Conservation (phyloP, 2,113 vertebrate species). For the Pithys albifrons region DNA sequence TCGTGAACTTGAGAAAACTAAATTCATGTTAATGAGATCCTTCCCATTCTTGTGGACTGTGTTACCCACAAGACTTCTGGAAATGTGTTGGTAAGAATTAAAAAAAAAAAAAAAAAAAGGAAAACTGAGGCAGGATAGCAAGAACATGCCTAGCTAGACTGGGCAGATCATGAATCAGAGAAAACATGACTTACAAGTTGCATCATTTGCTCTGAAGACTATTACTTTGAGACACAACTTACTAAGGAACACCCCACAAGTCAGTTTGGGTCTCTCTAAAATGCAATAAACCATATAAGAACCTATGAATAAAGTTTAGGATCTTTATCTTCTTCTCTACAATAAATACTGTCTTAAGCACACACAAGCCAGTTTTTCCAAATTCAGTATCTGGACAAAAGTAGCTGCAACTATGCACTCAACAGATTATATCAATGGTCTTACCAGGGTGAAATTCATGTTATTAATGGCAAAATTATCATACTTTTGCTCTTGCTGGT, state of each 20-base stretch:
- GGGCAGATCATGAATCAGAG: not conserved
- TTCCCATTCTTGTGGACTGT: not conserved
- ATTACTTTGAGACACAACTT: not conserved
- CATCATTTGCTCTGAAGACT: not conserved
- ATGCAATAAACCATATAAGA: not conserved
- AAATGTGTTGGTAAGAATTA: not conserved
- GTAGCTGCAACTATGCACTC: not conserved
- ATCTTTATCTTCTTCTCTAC: not conserved
- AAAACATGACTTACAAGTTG: not conserved
- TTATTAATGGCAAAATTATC: not conserved
- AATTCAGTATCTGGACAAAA: not conserved
- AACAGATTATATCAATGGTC: not conserved
- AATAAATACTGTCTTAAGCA: not conserved
- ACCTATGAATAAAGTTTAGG: not conserved
- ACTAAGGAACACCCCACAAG: not conserved
- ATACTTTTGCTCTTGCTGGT: not conserved
- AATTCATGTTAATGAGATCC: not conserved
- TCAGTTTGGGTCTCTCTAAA: not conserved
- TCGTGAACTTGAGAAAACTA: not conserved
- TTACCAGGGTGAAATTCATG: not conserved
- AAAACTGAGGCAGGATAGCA: not conserved
- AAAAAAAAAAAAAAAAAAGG: not conserved
- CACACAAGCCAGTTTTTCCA: not conserved
- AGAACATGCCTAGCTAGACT: not conserved
- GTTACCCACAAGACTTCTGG: not conserved